phyloP scores from a whole-genome alignment of 2,888 invertebrate genomes.

The Auanema freiburgensis region DNA sequence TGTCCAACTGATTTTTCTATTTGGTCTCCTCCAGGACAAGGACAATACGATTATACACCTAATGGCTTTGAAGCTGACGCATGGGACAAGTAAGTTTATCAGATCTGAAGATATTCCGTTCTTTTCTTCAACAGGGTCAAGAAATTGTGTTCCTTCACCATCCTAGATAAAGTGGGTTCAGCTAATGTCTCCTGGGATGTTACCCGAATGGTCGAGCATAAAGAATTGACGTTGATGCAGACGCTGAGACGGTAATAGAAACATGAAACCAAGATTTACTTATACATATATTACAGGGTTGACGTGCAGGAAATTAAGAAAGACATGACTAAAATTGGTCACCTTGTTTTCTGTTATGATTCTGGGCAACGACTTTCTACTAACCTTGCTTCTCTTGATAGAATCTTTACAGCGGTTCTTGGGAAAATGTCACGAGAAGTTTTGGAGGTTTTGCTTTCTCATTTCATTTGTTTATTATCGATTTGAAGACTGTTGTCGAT shows the following conservation, averaged over 20 bases:
- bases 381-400: conserved; percentile 13
- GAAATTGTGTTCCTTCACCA: conserved; percentile 14
- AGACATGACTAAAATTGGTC: conserved; percentile 7
- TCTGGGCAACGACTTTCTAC: conserved; percentile 12
- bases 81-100: background rate
- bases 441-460: background rate
- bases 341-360: conserved; percentile 11
- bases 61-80: conserved; percentile 19
- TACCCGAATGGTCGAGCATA: conserved; percentile 5
- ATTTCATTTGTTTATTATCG: background rate
- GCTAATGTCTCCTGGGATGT: conserved; percentile 17
- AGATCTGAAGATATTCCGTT: too few species aligned
- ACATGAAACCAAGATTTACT: background rate
- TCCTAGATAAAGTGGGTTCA: conserved; percentile 2
- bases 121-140: too few species aligned
- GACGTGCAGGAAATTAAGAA: conserved; percentile 15
- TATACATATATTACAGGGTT: conserved; percentile 7
- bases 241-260: conserved; percentile 23
- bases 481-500: too few species aligned
- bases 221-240: conserved; percentile 21
- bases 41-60: background rate
- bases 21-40: conserved; percentile 13
- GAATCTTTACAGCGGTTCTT: conserved; percentile 8
- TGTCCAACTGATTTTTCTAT: conserved; percentile 20
- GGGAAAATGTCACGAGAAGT: conserved; percentile 8